These are phyloP conservation scores for Hapalemur alaotrensis DNA, from an alignment of 2,797 vertebrate genomes.

Conservation along the genomic window DNA sequence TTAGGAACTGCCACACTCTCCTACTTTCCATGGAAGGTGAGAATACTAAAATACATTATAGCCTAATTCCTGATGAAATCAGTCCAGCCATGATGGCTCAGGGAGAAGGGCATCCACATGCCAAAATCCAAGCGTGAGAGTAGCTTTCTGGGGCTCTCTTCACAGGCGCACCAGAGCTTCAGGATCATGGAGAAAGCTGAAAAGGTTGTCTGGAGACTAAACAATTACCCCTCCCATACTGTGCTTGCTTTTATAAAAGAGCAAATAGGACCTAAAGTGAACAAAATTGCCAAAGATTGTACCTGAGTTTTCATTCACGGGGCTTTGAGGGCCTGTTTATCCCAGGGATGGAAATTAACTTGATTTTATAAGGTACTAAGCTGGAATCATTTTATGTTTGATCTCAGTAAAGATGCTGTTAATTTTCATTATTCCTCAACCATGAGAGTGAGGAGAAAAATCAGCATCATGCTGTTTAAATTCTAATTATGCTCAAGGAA, in stretches of 20 bases:
- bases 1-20: neutral
- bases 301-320: constrained; percentile 58
- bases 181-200: neutral
- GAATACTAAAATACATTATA: neutral
- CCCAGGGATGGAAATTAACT: constrained; percentile 56
- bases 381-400: constrained; percentile 59
- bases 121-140: neutral
- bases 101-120: neutral
- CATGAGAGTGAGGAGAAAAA: constrained; percentile 24
- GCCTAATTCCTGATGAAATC: constrained; percentile 51
- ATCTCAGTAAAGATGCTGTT: constrained; percentile 33
- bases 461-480: constrained; percentile 34
- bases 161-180: neutral
- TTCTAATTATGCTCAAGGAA: constrained; percentile 60
- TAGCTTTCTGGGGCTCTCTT: neutral
- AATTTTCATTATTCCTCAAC: constrained; percentile 68
- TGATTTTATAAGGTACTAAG: constrained; percentile 62
- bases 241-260: constrained; percentile 44
- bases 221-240: neutral
- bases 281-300: neutral
- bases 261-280: constrained; percentile 33
- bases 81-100: neutral
- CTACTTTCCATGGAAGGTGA: neutral
- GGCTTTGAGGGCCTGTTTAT: constrained; percentile 58
- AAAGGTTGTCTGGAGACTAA: constrained; percentile 35